phyloP scores from a whole-genome alignment of 1,140 invertebrate species.

The Atta colombica region DNA sequence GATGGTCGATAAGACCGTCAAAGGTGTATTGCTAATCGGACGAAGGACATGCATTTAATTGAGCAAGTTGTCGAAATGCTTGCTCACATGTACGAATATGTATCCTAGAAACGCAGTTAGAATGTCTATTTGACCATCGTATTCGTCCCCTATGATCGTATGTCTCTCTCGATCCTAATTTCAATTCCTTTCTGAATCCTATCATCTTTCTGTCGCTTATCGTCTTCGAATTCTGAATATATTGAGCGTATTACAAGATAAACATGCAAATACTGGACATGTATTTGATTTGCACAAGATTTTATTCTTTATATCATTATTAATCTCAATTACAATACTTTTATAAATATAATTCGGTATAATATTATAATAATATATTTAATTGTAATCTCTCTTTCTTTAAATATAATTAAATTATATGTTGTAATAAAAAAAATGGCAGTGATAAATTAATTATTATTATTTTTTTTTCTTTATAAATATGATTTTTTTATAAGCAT shows the following conservation, averaged over 20 bases:
- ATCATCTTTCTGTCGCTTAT: neutral
- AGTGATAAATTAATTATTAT: neutral
- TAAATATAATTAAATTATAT: too few relatives aligned
- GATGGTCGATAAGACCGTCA: conserved; percentile 59
- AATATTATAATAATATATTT: too few relatives aligned
- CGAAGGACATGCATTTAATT: conserved; percentile 68
- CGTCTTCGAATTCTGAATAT: neutral
- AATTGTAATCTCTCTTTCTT: too few relatives aligned
- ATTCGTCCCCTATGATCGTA: conserved; percentile 33
- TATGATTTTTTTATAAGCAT: neutral
- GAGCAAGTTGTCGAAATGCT: conserved; percentile 65
- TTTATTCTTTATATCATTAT: too few relatives aligned
- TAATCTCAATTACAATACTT: too few relatives aligned
- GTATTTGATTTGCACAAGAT: too few relatives aligned
- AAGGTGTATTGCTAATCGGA: conserved; percentile 64
- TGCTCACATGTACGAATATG: conserved; percentile 56
- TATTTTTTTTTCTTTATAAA: neutral
- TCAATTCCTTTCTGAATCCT: conserved; percentile 20
- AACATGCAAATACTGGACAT: too few relatives aligned
- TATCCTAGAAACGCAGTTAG: conserved; percentile 62
- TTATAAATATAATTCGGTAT: too few relatives aligned
- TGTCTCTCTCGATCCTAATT: conserved; percentile 3
- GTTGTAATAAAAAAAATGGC: too few relatives aligned
- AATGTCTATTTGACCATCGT: conserved; percentile 61
- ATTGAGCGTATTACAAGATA: neutral